phyloP scores from a whole-genome alignment of 1,140 invertebrate species.

The Drosophila quadrilineata region DNA sequence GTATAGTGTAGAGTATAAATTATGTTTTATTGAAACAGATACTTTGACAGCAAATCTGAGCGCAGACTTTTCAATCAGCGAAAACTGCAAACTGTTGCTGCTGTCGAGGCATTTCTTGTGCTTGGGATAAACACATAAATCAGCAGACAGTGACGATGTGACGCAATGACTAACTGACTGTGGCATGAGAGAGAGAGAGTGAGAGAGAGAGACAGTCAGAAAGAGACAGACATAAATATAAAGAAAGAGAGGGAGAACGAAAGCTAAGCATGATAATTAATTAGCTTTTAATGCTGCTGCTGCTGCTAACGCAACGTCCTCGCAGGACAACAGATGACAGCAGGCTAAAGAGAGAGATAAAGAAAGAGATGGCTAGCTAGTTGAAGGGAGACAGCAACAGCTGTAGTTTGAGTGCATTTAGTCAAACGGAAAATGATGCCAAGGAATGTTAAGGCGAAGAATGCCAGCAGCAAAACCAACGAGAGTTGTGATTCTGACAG shows the following conservation, averaged over 20 bases:
- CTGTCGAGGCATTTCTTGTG: slow-evolving; percentile 4
- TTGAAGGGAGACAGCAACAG: background rate
- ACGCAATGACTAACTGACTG: slow-evolving; percentile 43
- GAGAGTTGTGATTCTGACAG: slow-evolving; percentile 63
- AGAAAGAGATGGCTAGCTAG: too few relatives aligned
- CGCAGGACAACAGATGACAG: slow-evolving; percentile 3
- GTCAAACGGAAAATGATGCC: slow-evolving; percentile 77
- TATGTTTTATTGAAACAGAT: slow-evolving; percentile 70
- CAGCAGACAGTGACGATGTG: slow-evolving; percentile 43
- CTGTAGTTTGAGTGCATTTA: slow-evolving; percentile 68
- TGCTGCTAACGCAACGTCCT: too few relatives aligned
- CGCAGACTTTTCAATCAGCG: slow-evolving; percentile 64
- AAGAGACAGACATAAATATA: too few relatives aligned
- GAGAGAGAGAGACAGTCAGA: too few relatives aligned
- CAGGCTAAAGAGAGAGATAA: background rate
- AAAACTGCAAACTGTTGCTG: slow-evolving; percentile 47
- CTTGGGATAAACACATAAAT: slow-evolving; percentile 44
- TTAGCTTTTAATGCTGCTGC: slow-evolving; percentile 78
- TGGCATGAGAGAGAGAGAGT: too few relatives aligned
- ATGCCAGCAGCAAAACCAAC: background rate
- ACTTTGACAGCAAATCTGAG: slow-evolving; percentile 56
- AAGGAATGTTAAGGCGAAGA: slow-evolving; percentile 38
- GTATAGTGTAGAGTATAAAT: slow-evolving; percentile 65
- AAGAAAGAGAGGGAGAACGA: too few relatives aligned
- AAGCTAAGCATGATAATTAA: slow-evolving; percentile 73